A percentile compares a stretch with the other conserved stretches of the same genome.
These are phyloP conservation scores for Fragum fragum DNA, from an alignment of 2,888 invertebrate genomes.

Conservation along the genomic window DNA sequence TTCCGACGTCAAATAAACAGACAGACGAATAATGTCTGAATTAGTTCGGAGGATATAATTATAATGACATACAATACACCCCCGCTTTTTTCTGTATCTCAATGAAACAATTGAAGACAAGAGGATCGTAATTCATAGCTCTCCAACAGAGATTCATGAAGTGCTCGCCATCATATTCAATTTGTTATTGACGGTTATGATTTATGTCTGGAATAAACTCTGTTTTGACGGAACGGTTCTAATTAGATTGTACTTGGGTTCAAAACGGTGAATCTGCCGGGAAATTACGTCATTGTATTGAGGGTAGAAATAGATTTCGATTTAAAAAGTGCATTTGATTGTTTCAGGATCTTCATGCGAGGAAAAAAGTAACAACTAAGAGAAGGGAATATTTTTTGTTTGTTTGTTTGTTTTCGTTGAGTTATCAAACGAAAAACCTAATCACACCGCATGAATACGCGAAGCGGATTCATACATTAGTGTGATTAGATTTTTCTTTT, in stretches of 20 bases:
- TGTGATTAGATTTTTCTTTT: no score
- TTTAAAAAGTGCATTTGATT: no score
- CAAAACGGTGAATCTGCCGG: not conserved
- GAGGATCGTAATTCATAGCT: not conserved
- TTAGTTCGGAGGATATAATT: not conserved
- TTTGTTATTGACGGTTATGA: not conserved
- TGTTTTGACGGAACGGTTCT: not conserved
- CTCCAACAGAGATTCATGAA: not conserved
- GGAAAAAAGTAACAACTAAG: no score
- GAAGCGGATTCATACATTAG: no score
- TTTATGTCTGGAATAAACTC: constrained; percentile 2
- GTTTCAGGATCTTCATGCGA: no score
- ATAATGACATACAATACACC: constrained; percentile 3
- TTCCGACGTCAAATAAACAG: no score
- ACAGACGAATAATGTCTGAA: not conserved
- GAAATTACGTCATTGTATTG: not conserved
- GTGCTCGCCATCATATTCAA: not conserved
- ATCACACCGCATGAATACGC: no score
- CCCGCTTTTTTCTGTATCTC: not conserved
- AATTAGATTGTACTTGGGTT: not conserved
- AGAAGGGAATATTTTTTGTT: no score
- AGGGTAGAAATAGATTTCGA: no score
- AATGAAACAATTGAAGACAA: not conserved
- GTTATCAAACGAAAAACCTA: no score
- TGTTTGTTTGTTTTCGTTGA: no score